Conservation (phyloP, 2,888 invertebrate species). For the Callimorpha dominula region DNA sequence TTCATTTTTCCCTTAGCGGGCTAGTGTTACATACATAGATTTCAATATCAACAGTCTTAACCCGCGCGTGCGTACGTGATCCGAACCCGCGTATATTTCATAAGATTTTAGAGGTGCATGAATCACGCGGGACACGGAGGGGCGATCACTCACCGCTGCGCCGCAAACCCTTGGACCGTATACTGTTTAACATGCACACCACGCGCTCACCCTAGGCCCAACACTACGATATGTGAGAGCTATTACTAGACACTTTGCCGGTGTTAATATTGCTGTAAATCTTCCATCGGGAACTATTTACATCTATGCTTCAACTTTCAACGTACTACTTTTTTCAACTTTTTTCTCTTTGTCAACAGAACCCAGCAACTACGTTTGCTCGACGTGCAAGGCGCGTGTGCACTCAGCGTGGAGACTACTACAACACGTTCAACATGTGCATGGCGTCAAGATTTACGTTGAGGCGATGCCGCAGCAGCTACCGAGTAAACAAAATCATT, state of each 20-base stretch:
- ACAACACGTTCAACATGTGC: conserved; percentile 97
- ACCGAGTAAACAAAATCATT: conserved; percentile 85
- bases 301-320: conserved; percentile 51
- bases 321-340: conserved; percentile 54
- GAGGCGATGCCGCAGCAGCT: conserved; percentile 85
- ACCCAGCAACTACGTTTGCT: conserved; percentile 97
- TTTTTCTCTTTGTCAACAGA: conserved; percentile 88
- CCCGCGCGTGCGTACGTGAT: conserved; percentile 84
- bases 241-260: conserved; percentile 86
- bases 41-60: conserved; percentile 87
- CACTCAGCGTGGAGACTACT: conserved; percentile 98
- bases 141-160: conserved; percentile 84
- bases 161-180: conserved; percentile 79
- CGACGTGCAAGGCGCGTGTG: conserved; percentile 96
- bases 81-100: conserved; percentile 84
- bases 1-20: conserved; percentile 65
- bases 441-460: conserved; percentile 97
- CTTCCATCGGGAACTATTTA: conserved; percentile 73
- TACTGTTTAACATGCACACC: conserved; percentile 80
- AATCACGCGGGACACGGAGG: conserved; percentile 85
- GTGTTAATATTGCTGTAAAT: conserved; percentile 86
- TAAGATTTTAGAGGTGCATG: conserved; percentile 87
- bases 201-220: conserved; percentile 82
- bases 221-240: conserved; percentile 86
- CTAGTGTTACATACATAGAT: conserved; percentile 81